Conservation (phyloP, 2,888 invertebrate genomes). For the Yponomeuta malinellus region DNA sequence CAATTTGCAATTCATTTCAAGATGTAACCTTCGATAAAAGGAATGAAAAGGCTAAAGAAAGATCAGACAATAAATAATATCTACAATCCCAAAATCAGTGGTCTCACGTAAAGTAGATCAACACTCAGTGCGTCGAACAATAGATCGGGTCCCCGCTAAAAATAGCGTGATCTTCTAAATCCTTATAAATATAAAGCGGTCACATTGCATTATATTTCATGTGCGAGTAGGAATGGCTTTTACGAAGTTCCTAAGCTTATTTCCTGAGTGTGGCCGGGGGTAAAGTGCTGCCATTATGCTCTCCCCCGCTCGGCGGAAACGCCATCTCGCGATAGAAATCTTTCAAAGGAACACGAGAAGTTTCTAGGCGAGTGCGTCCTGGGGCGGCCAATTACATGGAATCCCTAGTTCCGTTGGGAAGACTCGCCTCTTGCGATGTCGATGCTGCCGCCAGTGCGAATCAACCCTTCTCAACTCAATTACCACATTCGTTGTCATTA, state of each 20-base stretch:
- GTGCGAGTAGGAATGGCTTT: constrained; percentile 70
- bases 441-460: not conserved
- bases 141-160: constrained; percentile 34
- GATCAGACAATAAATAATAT: not conserved
- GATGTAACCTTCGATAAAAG: not conserved
- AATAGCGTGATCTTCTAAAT: constrained; percentile 57
- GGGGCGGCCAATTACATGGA: constrained; percentile 30
- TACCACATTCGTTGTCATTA: not conserved
- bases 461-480: not conserved
- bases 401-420: not conserved
- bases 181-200: constrained; percentile 71
- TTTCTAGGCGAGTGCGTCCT: constrained; percentile 57
- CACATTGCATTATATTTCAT: constrained; percentile 70
- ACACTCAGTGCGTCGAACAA: constrained; percentile 30
- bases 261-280: constrained; percentile 68
- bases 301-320: constrained; percentile 37
- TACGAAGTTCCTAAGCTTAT: constrained; percentile 74
- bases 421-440: not conserved
- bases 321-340: constrained; percentile 42
- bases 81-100: not conserved
- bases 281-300: constrained; percentile 71
- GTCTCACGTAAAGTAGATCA: constrained; percentile 13
- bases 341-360: constrained; percentile 54
- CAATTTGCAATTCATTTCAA: not conserved
- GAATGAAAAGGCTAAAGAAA: not conserved